phyloP scores from a whole-genome alignment of 2,888 invertebrate genomes.

The Drosophila imparisetae region DNA sequence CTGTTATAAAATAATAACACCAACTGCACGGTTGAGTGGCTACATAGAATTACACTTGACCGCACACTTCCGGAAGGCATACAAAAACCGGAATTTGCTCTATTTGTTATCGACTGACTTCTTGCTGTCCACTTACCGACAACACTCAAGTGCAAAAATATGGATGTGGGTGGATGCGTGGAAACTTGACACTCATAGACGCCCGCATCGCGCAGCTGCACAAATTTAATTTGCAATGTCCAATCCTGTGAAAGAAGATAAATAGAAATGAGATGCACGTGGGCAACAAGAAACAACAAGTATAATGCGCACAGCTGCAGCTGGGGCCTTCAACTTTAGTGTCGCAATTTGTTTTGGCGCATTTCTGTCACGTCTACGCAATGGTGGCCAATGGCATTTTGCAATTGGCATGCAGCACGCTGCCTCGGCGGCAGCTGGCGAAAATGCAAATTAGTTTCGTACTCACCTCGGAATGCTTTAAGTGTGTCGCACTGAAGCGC shows the following conservation, averaged over 20 bases:
- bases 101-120: background rate
- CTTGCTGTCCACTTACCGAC: slow-evolving; percentile 89
- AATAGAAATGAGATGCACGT: background rate
- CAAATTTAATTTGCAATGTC: slow-evolving; percentile 95
- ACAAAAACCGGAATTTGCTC: background rate
- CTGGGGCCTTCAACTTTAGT: slow-evolving; percentile 3
- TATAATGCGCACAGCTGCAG: slow-evolving; percentile 21
- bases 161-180: slow-evolving; percentile 95
- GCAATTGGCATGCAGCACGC: slow-evolving; percentile 21
- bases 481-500: slow-evolving; percentile 93
- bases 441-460: slow-evolving; percentile 60
- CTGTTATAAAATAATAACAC: no score
- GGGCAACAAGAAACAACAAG: slow-evolving; percentile 13
- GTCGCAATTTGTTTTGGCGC: slow-evolving; percentile 26
- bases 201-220: slow-evolving; percentile 93
- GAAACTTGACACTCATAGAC: slow-evolving; percentile 96
- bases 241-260: slow-evolving; percentile 88
- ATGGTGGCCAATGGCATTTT: slow-evolving; percentile 1
- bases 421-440: slow-evolving; percentile 13
- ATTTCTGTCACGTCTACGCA: slow-evolving; percentile 63
- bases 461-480: slow-evolving; percentile 93
- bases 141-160: slow-evolving; percentile 93
- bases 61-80: background rate
- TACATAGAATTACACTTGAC: background rate
- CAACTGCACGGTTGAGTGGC: slow-evolving; percentile 7